Percentiles rank a stretch among this genome's conserved stretches.
phyloP scores from a whole-genome alignment of 64 coral and sea anemone species.

The Pocillopora damicornis region DNA sequence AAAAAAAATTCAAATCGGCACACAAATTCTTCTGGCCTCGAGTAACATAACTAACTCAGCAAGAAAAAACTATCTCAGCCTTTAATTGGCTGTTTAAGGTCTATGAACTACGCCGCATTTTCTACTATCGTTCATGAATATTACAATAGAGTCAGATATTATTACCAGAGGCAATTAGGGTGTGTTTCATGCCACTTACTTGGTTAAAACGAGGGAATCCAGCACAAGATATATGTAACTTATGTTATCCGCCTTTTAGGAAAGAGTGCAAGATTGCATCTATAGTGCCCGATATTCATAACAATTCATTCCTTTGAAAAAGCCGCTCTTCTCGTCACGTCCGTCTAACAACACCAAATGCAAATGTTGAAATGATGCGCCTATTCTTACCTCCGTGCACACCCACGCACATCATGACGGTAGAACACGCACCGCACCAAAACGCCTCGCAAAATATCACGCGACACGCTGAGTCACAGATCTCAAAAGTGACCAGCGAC shows the following conservation, averaged over 20 bases:
- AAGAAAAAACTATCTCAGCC: too few species aligned
- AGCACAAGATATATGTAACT: background rate
- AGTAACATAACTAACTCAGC: too few species aligned
- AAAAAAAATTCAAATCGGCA: too few species aligned
- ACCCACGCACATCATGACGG: background rate
- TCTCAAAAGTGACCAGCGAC: background rate
- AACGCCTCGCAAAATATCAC: background rate
- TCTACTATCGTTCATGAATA: too few species aligned
- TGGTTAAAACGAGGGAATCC: background rate
- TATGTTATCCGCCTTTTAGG: background rate
- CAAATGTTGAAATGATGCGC: background rate
- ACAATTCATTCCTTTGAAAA: background rate
- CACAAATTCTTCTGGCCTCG: too few species aligned
- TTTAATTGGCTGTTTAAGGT: too few species aligned
- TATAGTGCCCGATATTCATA: background rate
- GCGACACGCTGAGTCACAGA: background rate
- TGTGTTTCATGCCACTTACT: background rate
- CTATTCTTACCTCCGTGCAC: background rate
- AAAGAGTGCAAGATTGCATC: background rate
- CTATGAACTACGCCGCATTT: too few species aligned
- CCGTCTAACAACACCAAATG: background rate
- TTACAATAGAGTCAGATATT: too few species aligned
- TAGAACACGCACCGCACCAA: background rate
- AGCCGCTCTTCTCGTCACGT: slow-evolving; percentile 9
- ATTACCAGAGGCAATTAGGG: too few species aligned